Percentiles rank a stretch among this genome's conserved stretches.
Evolutionary conservation across 2,113 vertebrate genomes (phyloP).

Genomic region (Helogale parvula): DNA sequence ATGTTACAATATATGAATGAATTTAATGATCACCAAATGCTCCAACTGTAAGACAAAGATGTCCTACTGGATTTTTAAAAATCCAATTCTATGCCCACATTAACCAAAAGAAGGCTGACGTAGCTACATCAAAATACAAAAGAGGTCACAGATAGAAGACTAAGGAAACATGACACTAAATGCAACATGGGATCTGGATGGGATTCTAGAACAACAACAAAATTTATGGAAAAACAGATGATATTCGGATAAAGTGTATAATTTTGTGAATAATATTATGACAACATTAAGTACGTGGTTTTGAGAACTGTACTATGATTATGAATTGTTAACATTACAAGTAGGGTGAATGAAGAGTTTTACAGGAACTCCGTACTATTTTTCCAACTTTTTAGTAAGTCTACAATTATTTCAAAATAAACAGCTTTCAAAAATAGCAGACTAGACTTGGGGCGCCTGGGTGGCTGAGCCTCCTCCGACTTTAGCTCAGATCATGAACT

Average conservation of each 20-base stretch:
- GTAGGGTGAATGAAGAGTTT: not conserved
- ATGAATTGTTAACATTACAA: not conserved
- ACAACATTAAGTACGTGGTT: not conserved
- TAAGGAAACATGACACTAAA: slow-evolving; percentile 7
- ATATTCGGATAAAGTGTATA: not conserved
- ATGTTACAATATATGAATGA: not conserved
- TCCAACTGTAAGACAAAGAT: not conserved
- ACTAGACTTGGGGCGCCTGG: not conserved
- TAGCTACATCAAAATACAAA: not conserved
- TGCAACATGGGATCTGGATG: not conserved
- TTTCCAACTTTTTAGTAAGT: not conserved
- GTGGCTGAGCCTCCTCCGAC: too few relatives aligned
- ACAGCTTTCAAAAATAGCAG: not conserved
- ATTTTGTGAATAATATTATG: not conserved
- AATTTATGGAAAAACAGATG: not conserved
- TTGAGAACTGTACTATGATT: not conserved
- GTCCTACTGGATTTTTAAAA: not conserved
- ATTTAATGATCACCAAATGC: not conserved
- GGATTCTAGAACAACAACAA: slow-evolving; percentile 1
- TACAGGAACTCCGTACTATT: not conserved
- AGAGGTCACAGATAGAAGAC: not conserved
- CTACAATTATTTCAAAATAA: slow-evolving; percentile 26
- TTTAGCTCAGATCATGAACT: too few relatives aligned
- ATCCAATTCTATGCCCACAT: not conserved
- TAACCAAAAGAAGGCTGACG: not conserved